phyloP scores from a whole-genome alignment of 2,888 invertebrate species.

The Callimorpha dominula region DNA sequence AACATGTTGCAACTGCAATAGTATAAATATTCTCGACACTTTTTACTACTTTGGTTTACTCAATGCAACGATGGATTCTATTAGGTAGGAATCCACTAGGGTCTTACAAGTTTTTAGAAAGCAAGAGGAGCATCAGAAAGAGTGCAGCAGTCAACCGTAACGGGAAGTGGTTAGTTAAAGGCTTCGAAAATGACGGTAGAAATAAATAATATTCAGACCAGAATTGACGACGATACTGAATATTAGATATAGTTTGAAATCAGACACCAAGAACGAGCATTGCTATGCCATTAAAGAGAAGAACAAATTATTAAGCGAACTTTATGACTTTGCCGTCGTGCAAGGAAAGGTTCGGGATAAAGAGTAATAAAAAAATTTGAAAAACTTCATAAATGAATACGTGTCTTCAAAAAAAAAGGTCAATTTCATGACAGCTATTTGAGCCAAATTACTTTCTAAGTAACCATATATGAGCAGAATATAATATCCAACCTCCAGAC shows the following conservation, averaged over 20 bases:
- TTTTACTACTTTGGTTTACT: not conserved
- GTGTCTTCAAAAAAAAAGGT: not conserved
- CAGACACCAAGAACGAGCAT: not conserved
- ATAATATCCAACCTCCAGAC: not conserved
- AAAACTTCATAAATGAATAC: not conserved
- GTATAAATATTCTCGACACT: not conserved
- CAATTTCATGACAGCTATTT: not conserved
- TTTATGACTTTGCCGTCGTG: not conserved
- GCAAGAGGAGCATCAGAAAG: not conserved
- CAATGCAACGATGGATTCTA: not conserved
- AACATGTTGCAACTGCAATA: no score
- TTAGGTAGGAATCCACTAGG: not conserved
- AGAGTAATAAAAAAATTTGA: not conserved
- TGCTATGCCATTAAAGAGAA: not conserved
- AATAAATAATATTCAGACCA: no score
- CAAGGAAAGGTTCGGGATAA: not conserved
- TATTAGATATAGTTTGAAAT: not conserved
- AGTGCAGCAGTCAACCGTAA: no score
- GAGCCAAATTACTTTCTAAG: not conserved
- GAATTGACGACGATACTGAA: not conserved
- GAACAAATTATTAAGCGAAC: not conserved
- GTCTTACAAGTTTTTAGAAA: not conserved
- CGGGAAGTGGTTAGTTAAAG: no score
- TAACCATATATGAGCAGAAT: not conserved
- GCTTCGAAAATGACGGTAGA: no score